Base-by-base conservation (phyloP, 1,140 invertebrate species). In the Papilio machaon region DNA sequence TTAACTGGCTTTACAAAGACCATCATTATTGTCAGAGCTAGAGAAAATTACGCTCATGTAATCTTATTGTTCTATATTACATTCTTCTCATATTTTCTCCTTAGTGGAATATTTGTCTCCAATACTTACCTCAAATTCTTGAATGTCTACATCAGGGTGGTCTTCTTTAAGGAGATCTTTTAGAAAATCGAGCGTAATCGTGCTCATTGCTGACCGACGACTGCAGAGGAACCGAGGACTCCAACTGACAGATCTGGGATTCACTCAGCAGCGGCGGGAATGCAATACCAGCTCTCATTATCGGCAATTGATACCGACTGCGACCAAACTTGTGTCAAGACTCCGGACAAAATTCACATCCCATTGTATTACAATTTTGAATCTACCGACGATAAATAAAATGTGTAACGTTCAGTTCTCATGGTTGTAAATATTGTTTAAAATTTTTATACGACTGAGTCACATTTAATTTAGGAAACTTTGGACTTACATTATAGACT, bases 181-280 rank as follows among this genome's bases (percentile, higher is more conserved):
- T n/a, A 94, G 82, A 76, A 93, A 91, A 38, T 91, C 89, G 47
- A 93, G 80, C 2, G 88, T 92, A n/a, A 94, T 86, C 35, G 88
- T 84, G 19, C 88, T 86, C 92, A 94, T 94, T 80, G 47, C 49
- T 82, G 75, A 15, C 77, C 46, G 47, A 80, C 78, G 82, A 70
- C 54, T 73, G 58, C 77, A 64, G 77, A 23, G 35, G 77, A 47
- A 17, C 60, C 77, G 77, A 64, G 54, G 76, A 79, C 38, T 79
- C 38, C 17, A 15, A 79, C 58, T 79, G 77, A 79, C 67, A n/a
- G 77, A 79, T 58, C 77, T 79, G 58, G 10, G 77, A 67, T 9
- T 58, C 58, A 58, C 38, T 64, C 77, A 79, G 38, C 38, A 43
- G 38, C 58, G 38, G 77, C 23, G 43, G 77, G 17, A 43, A 35